Evolutionary conservation across 2,888 invertebrate genomes (phyloP).

Genomic region (Watsonalla cultraria): DNA sequence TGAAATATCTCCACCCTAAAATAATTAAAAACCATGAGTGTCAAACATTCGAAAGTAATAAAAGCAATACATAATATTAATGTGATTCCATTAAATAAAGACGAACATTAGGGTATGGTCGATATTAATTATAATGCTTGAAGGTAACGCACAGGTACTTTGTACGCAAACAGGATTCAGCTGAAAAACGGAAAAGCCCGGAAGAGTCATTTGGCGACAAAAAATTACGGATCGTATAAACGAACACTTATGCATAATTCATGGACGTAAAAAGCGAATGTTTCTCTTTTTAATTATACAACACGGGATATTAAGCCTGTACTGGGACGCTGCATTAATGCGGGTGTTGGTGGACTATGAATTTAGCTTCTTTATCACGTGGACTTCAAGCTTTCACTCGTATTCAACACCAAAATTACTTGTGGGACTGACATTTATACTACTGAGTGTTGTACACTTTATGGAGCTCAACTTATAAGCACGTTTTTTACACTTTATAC

Average conservation of each 20-base stretch:
- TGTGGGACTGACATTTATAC: no score
- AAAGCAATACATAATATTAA: conserved; percentile 5
- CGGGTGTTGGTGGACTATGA: conserved; percentile 18
- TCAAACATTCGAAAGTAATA: conserved; percentile 4
- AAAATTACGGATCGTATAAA: conserved; percentile 72
- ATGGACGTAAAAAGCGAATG: conserved; percentile 73
- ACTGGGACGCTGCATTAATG: conserved; percentile 56
- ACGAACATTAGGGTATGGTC: background rate
- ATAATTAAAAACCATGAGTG: conserved; percentile 3
- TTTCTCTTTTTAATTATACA: conserved; percentile 77
- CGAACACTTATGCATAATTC: conserved; percentile 74
- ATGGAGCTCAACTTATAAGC: no score
- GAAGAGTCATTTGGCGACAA: conserved; percentile 61
- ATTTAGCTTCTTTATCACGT: conserved; percentile 10
- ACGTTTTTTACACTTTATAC: no score
- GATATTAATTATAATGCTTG: conserved; percentile 14
- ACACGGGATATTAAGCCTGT: conserved; percentile 69
- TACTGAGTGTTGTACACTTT: no score
- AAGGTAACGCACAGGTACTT: conserved; percentile 20
- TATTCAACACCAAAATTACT: background rate
- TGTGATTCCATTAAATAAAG: conserved; percentile 6
- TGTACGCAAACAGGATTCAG: conserved; percentile 33
- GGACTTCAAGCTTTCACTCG: background rate
- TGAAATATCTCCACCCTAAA: conserved; percentile 97
- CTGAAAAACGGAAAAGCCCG: conserved; percentile 41